phyloP scores from a whole-genome alignment of 30 jellyfish, hydroid and myxozoan species.

The Haliclystus octoradiatus region DNA sequence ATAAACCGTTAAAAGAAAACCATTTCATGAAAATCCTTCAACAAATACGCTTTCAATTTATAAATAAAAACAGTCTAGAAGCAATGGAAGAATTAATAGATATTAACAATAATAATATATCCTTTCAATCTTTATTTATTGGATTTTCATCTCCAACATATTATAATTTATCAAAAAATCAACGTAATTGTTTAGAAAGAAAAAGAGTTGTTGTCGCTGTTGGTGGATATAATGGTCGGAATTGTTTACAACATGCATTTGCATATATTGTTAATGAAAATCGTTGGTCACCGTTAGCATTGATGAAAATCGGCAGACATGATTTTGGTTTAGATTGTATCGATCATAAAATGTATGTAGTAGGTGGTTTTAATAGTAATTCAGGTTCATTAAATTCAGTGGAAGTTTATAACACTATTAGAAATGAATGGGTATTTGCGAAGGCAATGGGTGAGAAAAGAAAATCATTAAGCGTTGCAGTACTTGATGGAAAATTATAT shows the following conservation, averaged over 20 bases:
- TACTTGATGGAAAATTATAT: slow-evolving; percentile 45
- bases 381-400: slow-evolving; percentile 64
- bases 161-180: background rate
- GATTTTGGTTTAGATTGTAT: slow-evolving; percentile 67
- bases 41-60: slow-evolving; percentile 47
- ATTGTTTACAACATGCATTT: slow-evolving; percentile 60
- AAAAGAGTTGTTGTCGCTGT: slow-evolving; percentile 42
- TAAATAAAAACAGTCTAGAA: slow-evolving; percentile 25
- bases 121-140: background rate
- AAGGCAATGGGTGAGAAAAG: slow-evolving; percentile 57
- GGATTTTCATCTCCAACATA: background rate
- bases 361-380: slow-evolving; percentile 87
- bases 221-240: slow-evolving; percentile 93
- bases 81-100: background rate
- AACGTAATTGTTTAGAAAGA: slow-evolving; percentile 54
- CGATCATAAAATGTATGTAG: slow-evolving; percentile 39
- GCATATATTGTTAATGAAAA: slow-evolving; percentile 31
- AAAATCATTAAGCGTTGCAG: slow-evolving; percentile 67
- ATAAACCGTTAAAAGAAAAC: slow-evolving; percentile 9
- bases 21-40: slow-evolving; percentile 18
- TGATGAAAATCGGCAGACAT: slow-evolving; percentile 73
- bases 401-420: slow-evolving; percentile 54
- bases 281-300: slow-evolving; percentile 20
- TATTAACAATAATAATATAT: too few species aligned
- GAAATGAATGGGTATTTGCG: slow-evolving; percentile 60